Evolutionary conservation across 1,140 invertebrate species (phyloP).

Genomic region (Temnothorax nylanderi): DNA sequence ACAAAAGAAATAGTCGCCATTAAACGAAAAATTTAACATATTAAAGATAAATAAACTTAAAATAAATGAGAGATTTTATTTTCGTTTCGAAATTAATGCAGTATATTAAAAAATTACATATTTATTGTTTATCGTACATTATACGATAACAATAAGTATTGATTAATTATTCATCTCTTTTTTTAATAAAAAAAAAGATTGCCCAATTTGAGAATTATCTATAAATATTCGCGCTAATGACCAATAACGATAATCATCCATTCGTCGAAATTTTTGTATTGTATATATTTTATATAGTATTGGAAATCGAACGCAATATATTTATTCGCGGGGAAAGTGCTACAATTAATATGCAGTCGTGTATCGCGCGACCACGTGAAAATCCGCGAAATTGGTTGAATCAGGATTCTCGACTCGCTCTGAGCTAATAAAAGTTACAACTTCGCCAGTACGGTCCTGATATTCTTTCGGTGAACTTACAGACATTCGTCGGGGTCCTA

Average conservation of each 20-base stretch:
- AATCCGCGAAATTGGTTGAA: conserved; percentile 25
- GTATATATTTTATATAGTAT: not conserved
- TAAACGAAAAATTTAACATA: not conserved
- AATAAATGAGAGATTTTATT: not conserved
- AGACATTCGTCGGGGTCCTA: conserved; percentile 7
- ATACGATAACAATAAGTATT: not conserved
- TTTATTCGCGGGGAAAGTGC: not conserved
- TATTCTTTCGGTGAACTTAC: conserved; percentile 45
- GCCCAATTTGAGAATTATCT: not conserved
- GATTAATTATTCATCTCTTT: not conserved
- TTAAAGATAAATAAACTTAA: not conserved
- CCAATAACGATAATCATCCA: not conserved
- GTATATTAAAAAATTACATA: not conserved
- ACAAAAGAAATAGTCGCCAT: not conserved
- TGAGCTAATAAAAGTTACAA: conserved; percentile 51
- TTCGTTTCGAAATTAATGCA: not conserved
- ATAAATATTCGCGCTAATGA: not conserved
- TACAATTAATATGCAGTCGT: not conserved
- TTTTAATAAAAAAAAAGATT: not conserved
- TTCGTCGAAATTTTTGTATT: not conserved
- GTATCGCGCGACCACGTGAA: not conserved
- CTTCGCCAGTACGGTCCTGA: conserved; percentile 3
- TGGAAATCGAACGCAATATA: not conserved
- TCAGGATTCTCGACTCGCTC: conserved; percentile 6
- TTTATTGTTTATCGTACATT: not conserved